phyloP scores from a whole-genome alignment of 2,797 vertebrate species.

The Aldrovandia affinis region DNA sequence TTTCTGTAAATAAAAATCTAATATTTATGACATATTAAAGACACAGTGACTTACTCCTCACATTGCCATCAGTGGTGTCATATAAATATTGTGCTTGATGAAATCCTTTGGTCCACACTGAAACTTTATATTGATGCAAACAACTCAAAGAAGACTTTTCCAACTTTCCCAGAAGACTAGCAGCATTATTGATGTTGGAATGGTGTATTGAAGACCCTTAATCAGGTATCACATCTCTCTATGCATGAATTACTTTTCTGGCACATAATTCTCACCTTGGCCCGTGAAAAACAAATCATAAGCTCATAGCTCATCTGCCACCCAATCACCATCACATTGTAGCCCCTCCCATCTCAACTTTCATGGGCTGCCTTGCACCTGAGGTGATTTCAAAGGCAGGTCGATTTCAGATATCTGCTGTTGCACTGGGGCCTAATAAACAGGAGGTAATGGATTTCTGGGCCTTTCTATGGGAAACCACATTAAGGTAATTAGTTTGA shows the following conservation, averaged over 20 bases:
- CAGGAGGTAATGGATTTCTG: conserved; percentile 45
- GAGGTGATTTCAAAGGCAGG: conserved; percentile 31
- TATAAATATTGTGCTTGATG: background rate
- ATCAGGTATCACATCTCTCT: conserved; percentile 18
- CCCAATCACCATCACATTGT: background rate
- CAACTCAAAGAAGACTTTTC: background rate
- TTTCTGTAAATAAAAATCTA: too few relatives aligned
- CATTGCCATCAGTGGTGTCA: background rate
- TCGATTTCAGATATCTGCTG: conserved; percentile 41
- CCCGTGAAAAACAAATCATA: background rate
- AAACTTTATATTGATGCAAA: background rate
- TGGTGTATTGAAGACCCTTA: background rate
- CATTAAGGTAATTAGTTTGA: conserved; percentile 53
- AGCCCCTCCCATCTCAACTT: background rate
- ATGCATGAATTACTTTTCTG: background rate
- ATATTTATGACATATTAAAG: background rate
- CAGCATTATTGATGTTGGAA: background rate
- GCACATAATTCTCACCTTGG: conserved; percentile 4
- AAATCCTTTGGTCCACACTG: background rate
- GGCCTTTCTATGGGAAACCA: conserved; percentile 43
- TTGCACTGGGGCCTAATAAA: conserved; percentile 43
- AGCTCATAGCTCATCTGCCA: background rate
- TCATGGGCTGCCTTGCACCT: conserved; percentile 8
- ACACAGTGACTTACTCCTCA: background rate
- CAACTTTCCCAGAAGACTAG: background rate